Evolutionary conservation across 2,797 vertebrate genomes (phyloP), one percentile per base, ranked within the genome.

Genomic region (Chanos chanos): DNA sequence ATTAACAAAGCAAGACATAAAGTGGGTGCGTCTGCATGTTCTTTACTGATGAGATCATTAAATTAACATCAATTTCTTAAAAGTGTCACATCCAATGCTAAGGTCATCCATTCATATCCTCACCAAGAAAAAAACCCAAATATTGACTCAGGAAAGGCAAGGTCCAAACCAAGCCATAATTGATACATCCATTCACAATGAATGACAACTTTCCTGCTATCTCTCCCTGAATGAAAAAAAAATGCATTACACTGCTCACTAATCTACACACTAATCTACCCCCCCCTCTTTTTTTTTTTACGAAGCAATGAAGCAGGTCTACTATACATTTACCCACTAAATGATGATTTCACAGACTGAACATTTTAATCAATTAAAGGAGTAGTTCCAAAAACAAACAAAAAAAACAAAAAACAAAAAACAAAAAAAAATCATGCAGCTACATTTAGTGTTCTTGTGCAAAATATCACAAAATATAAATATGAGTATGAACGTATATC

Each of bases 401-500:
- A n/a, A n/a, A n/a, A 37, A 61, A 41, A 18, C 43, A 24, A 39
- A 40, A 43, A 48, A 56, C 44, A 21, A 25, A 12, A n/a, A 48
- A 12, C 3, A 40, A 25, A 25, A 9, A 22, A 44, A 37, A 58
- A 59, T 48, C 61, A 60, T 30, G 40, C 28, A 66, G 30, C 55
- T 67, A 61, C 71, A 70, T 68, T 70, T 76, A 76, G 74, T 76
- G 74, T 76, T 76, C 28, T 71, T 70, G 70, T 61, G 61, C 67
- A 67, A 69, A 66, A 69, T 57, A 24, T 54, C 55, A 64, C 54
- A 68, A 48, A 64, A 19, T 49, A 12, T 30, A n/a, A n/a, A 53
- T 56, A 65, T 64, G 54, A 70, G 73, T 70, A 73, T 59, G 21
- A 60, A 28, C 43, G 44, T 63, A 34, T 41, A 2, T 31, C 63